Base-by-base conservation (phyloP, 1,140 invertebrate genomes). In the Aphelinus atriplicis region DNA sequence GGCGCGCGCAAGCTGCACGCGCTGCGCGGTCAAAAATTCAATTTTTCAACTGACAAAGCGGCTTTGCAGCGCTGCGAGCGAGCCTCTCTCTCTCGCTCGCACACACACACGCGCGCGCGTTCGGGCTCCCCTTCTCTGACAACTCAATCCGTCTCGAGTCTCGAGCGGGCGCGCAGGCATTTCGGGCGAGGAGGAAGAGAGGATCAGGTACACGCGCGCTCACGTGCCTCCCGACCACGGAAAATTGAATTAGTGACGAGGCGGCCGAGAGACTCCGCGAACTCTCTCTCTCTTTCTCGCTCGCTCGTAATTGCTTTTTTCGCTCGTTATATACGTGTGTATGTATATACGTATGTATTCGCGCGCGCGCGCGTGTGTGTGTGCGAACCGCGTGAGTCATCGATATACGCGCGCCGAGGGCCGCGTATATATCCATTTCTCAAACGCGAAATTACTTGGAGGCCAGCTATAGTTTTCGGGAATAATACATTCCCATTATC, bases 41-140 rank as follows among this genome's bases (percentile, higher is more conserved):
- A 81, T 81, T 79, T 80, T 80, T 81, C 79, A 79, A 65, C 74
- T 81, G 80, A 80, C 79, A 79, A 79, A 72, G 78, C 80, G 58
- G 72, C 72, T 75, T 72, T 63, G 26, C 26, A 26, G 26, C 26
- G 26, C 26, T 26, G 26, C 26, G 26, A 26, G 26, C 26, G 26
- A 26, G 26, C 26, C 26, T 53, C 51, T 53, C 9, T 53, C 51
- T 6, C 4, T 53, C 51, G 26, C 51, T 53, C 51, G 51, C 51
- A 53, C 9, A 53, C 51, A 4, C 9, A 6, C 65, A 57, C 26
- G 0, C 26, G 26, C 26, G 26, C 26, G 26, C 26, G 26, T 26
- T 26, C 26, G 26, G 26, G 26, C 26, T 26, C 26, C 26, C 26
- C 26, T 70, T 64, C 53, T 66, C 64, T 68, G 69, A 76, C 75